Conservation (phyloP, 2,888 invertebrate species). For the Zygothrica quintamaculata region DNA sequence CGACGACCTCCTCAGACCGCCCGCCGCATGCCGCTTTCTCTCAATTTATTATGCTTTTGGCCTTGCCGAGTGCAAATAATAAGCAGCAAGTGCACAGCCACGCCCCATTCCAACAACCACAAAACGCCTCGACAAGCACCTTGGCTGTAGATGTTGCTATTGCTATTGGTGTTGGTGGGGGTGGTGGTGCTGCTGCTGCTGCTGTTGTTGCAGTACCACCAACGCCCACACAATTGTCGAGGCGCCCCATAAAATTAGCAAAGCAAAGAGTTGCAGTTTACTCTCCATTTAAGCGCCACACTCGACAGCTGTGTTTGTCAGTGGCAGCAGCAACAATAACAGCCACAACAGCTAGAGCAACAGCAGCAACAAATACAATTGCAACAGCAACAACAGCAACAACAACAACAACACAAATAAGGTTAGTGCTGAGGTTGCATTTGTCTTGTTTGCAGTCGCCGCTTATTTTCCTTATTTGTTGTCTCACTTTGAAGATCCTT, state of each 20-base stretch:
- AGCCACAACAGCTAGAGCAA: constrained; percentile 19
- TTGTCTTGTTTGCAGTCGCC: constrained; percentile 41
- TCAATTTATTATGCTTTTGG: constrained; percentile 78
- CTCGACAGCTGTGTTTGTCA: constrained; percentile 79
- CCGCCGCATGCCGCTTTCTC: constrained; percentile 29
- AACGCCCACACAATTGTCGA: constrained; percentile 72
- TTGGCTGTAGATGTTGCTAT: constrained; percentile 21
- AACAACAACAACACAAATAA: constrained; percentile 47
- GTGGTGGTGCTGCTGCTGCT: not conserved
- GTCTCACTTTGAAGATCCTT: constrained; percentile 44
- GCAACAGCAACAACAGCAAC: constrained; percentile 12
- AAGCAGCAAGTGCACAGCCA: constrained; percentile 77
- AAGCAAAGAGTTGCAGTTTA: constrained; percentile 80
- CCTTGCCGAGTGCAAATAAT: constrained; percentile 80
- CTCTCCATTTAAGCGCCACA: constrained; percentile 79
- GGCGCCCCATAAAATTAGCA: constrained; percentile 67
- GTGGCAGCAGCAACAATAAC: constrained; percentile 49
- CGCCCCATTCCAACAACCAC: constrained; percentile 46
- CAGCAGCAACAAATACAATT: constrained; percentile 13
- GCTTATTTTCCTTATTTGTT: constrained; percentile 52
- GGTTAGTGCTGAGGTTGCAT: constrained; percentile 45
- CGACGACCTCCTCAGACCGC: not conserved
- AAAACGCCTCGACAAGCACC: constrained; percentile 45
- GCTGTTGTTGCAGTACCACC: constrained; percentile 8
- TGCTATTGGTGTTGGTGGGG: constrained; percentile 6